These are phyloP conservation scores for Anodontia alba DNA, from an alignment of 2,888 invertebrate genomes.

Conservation along the genomic window DNA sequence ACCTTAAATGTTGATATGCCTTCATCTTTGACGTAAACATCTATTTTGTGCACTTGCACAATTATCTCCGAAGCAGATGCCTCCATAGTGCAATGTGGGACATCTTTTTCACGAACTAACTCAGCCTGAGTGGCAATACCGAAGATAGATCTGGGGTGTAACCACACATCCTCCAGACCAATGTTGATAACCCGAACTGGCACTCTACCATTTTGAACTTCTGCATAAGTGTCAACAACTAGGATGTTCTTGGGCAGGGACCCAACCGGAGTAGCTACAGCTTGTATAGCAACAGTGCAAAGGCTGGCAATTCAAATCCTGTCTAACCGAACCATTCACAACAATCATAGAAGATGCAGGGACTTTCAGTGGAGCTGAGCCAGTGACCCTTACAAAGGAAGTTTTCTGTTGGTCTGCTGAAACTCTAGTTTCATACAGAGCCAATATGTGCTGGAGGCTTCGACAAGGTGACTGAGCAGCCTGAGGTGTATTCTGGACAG, in stretches of 20 bases:
- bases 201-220: neutral
- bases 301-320: conserved; percentile 4
- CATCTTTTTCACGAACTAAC: conserved; percentile 7
- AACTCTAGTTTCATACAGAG: conserved; percentile 14
- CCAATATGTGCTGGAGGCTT: neutral
- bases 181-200: conserved; percentile 22
- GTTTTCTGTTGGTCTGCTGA: neutral
- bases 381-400: conserved; percentile 8
- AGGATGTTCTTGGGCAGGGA: conserved; percentile 12
- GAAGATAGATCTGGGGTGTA: conserved; percentile 14
- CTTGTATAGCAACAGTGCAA: conserved; percentile 25
- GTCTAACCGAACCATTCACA: neutral
- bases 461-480: neutral
- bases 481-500: neutral
- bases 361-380: neutral
- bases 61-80: conserved; percentile 19
- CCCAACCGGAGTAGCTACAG: conserved; percentile 18
- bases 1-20: conserved; percentile 17
- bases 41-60: conserved; percentile 16
- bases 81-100: conserved; percentile 17
- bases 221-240: conserved; percentile 19
- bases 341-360: conserved; percentile 25
- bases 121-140: conserved; percentile 15
- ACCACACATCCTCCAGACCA: conserved; percentile 24
- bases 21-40: neutral